These are phyloP conservation scores for Epinephelus malabaricus DNA, from an alignment of 2,797 vertebrate species.

Conservation along the genomic window DNA sequence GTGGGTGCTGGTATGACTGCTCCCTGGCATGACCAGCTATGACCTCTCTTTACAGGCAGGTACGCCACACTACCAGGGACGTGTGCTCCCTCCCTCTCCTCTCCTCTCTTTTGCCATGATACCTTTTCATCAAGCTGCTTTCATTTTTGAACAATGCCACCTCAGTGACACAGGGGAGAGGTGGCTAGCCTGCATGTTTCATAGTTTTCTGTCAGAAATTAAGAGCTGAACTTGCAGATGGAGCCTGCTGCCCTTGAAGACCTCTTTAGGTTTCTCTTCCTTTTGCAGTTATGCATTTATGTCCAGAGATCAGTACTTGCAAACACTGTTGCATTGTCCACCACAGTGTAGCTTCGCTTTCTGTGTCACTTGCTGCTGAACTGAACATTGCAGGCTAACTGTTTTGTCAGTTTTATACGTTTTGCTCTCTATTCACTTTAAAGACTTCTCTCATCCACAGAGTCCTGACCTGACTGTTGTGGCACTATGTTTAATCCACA, in stretches of 20 bases:
- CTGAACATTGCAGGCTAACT: not conserved
- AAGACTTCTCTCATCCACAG: not conserved
- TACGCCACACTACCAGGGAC: not conserved
- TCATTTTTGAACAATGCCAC: conserved; percentile 25
- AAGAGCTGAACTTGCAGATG: not conserved
- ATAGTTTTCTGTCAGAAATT: conserved; percentile 12
- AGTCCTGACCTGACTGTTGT: not conserved
- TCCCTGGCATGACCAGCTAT: conserved; percentile 8
- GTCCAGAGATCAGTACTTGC: not conserved
- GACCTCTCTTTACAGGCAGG: conserved; percentile 9
- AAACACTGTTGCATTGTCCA: not conserved
- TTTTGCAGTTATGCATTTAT: not conserved
- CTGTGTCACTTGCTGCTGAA: not conserved
- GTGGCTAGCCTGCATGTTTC: not conserved
- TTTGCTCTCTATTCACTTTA: not conserved
- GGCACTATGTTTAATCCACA: not conserved
- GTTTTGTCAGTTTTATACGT: not conserved
- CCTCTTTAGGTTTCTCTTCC: not conserved
- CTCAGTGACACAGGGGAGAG: conserved; percentile 28
- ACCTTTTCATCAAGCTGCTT: conserved; percentile 32
- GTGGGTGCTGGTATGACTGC: not conserved
- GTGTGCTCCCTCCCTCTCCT: not conserved
- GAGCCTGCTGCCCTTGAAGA: conserved; percentile 16
- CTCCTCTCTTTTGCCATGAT: not conserved
- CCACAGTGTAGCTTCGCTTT: not conserved